phyloP scores from a whole-genome alignment of 2,797 vertebrate species.

The Artibeus jamaicensis region DNA sequence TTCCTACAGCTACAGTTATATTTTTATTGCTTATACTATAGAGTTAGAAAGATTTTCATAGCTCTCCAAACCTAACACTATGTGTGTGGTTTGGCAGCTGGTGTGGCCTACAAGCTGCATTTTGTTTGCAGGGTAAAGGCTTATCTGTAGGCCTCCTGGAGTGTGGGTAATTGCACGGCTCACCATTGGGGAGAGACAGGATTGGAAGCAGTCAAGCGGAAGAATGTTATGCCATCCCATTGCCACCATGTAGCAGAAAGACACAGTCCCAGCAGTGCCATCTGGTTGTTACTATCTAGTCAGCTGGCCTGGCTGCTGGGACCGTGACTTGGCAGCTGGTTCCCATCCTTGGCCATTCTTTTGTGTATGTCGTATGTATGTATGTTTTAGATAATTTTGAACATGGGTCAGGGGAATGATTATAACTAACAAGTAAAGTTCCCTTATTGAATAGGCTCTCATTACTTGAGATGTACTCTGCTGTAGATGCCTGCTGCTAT shows the following conservation, averaged over 20 bases:
- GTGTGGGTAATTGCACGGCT: conserved; percentile 96
- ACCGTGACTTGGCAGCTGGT: conserved; percentile 92
- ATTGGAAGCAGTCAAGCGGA: conserved; percentile 96
- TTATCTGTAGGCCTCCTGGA: conserved; percentile 93
- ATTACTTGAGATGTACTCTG: conserved; percentile 84
- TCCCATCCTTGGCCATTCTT: conserved; percentile 88
- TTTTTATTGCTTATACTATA: conserved; percentile 85
- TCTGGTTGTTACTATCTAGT: conserved; percentile 95
- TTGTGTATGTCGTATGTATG: conserved; percentile 71
- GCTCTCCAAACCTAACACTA: conserved; percentile 85
- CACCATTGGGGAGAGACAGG: conserved; percentile 93
- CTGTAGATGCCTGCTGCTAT: conserved; percentile 86
- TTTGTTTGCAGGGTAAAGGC: conserved; percentile 97
- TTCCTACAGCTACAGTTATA: conserved; percentile 85
- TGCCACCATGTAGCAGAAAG: conserved; percentile 93
- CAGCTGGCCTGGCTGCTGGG: conserved; percentile 94
- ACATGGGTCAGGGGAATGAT: conserved; percentile 85
- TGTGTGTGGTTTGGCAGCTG: conserved; percentile 97
- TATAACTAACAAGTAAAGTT: conserved; percentile 86
- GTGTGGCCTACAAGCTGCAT: conserved; percentile 93
- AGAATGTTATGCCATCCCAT: conserved; percentile 98
- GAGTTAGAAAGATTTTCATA: conserved; percentile 85
- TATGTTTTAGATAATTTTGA: conserved; percentile 81
- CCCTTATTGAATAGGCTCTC: conserved; percentile 87
- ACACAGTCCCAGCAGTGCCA: conserved; percentile 94